These are phyloP conservation scores for Synodontis membranacea DNA, from an alignment of 2,113 vertebrate species.

Conservation along the genomic window DNA sequence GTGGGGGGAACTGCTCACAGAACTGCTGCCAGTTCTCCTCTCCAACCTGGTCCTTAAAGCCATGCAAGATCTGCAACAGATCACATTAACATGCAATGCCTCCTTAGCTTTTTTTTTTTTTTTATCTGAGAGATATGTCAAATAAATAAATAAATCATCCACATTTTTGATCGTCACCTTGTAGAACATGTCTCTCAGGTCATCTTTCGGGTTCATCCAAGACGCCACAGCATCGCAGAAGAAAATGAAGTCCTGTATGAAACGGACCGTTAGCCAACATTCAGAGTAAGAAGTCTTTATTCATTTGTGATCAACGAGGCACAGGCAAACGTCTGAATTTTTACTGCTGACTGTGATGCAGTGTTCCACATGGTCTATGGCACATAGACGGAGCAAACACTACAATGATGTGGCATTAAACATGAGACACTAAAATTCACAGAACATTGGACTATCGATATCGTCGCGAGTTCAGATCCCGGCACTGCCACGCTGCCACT, in stretches of 20 bases:
- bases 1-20: slow-evolving; percentile 89
- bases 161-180: slow-evolving; percentile 74
- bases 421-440: too few species aligned
- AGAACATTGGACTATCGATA: too few species aligned
- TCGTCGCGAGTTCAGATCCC: too few species aligned
- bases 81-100: not conserved
- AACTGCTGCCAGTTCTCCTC: slow-evolving; percentile 95
- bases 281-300: not conserved
- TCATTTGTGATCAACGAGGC: not conserved
- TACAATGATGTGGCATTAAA: too few species aligned
- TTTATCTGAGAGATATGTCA: too few species aligned
- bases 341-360: not conserved
- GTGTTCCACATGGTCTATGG: not conserved
- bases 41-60: slow-evolving; percentile 93
- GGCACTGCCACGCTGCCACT: too few species aligned
- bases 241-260: slow-evolving; percentile 89
- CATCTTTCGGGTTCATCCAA: slow-evolving; percentile 91
- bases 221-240: slow-evolving; percentile 95
- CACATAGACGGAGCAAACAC: not conserved
- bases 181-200: slow-evolving; percentile 93
- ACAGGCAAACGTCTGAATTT: not conserved
- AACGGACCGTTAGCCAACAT: not conserved
- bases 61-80: slow-evolving; percentile 83
- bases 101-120: not conserved
- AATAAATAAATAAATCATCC: too few species aligned